Evolutionary conservation across 2,888 invertebrate genomes (phyloP).

Genomic region (Diarsia mendica): DNA sequence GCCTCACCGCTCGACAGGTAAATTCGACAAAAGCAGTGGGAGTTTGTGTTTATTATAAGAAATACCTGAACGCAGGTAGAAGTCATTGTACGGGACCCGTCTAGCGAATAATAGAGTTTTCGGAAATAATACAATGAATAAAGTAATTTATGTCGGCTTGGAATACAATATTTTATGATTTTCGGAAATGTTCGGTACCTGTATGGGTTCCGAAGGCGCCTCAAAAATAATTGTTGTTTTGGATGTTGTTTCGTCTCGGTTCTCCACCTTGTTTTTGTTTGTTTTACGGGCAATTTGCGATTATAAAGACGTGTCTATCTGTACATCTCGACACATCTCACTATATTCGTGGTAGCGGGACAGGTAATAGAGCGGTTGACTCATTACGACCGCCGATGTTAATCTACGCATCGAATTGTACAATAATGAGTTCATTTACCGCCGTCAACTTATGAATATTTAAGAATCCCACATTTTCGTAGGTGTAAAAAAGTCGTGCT

Average conservation of each 20-base stretch:
- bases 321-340: slow-evolving; percentile 71
- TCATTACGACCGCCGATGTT: slow-evolving; percentile 80
- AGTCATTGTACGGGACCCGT: slow-evolving; percentile 82
- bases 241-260: slow-evolving; percentile 84
- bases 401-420: slow-evolving; percentile 82
- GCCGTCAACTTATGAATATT: slow-evolving; percentile 84
- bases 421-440: slow-evolving; percentile 86
- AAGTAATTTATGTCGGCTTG: slow-evolving; percentile 87
- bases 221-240: slow-evolving; percentile 82
- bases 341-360: slow-evolving; percentile 70
- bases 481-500: slow-evolving; percentile 76
- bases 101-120: slow-evolving; percentile 88
- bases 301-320: slow-evolving; percentile 77
- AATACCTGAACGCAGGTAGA: slow-evolving; percentile 87
- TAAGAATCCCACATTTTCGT: slow-evolving; percentile 74
- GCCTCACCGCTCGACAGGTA: slow-evolving; percentile 84
- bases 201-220: slow-evolving; percentile 68
- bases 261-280: slow-evolving; percentile 84
- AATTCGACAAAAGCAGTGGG: slow-evolving; percentile 86
- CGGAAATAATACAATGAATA: slow-evolving; percentile 88
- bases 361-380: slow-evolving; percentile 82
- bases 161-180: slow-evolving; percentile 84
- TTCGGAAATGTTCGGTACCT: slow-evolving; percentile 83
- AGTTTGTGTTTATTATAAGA: slow-evolving; percentile 85
- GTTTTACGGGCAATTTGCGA: slow-evolving; percentile 88